Base-by-base conservation (phyloP, 2,113 vertebrate species). In the Malaclemys terrapin region DNA sequence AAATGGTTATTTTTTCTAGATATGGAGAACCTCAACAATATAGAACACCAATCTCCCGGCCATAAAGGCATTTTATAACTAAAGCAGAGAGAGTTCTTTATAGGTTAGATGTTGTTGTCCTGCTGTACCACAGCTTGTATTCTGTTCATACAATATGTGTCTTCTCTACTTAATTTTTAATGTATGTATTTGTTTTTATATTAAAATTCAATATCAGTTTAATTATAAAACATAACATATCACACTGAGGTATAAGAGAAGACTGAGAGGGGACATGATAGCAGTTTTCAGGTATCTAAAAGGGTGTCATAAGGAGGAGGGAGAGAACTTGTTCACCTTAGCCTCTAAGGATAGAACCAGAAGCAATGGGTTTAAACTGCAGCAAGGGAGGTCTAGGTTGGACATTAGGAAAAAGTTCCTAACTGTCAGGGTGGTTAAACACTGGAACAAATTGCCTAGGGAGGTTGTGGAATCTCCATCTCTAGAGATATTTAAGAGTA, bases 121-220 rank as follows among this genome's bases (percentile, higher is more conserved):
- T 95, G 81, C 83, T 24, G 69, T 76, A 96, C 94, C 50, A 62
- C 92, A 90, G 93, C 84, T 94, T n/a, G 92, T 97, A 97, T 97
- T 96, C 97, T 97, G 97, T 93, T 91, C 96, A 92, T 25, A 95
- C 94, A 81, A 88, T 95, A 97, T 93, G 96, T 97, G 97, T 97
- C 95, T 93, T 97, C 95, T 97, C 97, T 95, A 56, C 95, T 97
- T 97, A 97, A 98, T 97, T 97, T 97, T 98, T 98, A 97, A 97
- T 97, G 97, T 81, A 94, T 78, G 97, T 95, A 98, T 97, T 97
- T 98, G 96, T 96, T 98, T 98, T 97, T 97, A 96, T 98, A 97
- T 98, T 98, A 97, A 98, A 97, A 98, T 96, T 97, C 97, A 97
- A 97, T 97, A 97, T 97, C 97, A 97, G 76, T 97, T 98, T 98